Percentiles rank a stretch among this genome's conserved stretches.
These are phyloP conservation scores for Anhinga anhinga DNA, from an alignment of 2,113 vertebrate species.

Conservation along the genomic window DNA sequence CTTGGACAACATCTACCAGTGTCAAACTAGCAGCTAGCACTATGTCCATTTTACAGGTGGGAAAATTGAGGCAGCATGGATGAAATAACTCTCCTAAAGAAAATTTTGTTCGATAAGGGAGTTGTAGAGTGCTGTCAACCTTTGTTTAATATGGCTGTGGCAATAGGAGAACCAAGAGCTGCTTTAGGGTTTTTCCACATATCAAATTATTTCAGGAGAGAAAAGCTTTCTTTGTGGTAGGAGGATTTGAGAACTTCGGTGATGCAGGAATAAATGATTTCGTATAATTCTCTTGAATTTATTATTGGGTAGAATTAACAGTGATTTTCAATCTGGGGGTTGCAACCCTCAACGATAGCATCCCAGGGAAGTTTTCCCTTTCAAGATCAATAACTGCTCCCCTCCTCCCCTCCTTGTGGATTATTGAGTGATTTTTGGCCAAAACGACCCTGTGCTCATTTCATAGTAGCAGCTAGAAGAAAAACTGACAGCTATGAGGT, in stretches of 20 bases:
- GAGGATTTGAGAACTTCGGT: not conserved
- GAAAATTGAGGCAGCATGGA: not conserved
- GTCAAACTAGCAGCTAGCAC: not conserved
- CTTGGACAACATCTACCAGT: not conserved
- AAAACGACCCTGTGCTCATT: not conserved
- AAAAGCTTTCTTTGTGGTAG: not conserved
- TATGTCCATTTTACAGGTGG: not conserved
- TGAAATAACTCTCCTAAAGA: not conserved
- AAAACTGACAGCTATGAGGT: conserved; percentile 48
- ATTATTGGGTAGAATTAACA: not conserved
- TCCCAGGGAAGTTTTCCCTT: not conserved
- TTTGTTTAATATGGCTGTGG: not conserved
- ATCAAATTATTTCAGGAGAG: not conserved
- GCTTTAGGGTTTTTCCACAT: not conserved
- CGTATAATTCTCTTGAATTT: not conserved
- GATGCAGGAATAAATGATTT: not conserved
- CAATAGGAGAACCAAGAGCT: not conserved
- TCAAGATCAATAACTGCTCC: not conserved
- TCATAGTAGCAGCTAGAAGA: conserved; percentile 9
- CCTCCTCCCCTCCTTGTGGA: not conserved
- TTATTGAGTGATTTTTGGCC: not conserved
- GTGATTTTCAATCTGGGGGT: not conserved
- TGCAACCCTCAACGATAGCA: not conserved
- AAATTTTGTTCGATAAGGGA: not conserved
- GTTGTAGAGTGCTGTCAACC: not conserved